Base-by-base conservation (phyloP, 2,113 vertebrate genomes). In the Phycodurus eques region DNA sequence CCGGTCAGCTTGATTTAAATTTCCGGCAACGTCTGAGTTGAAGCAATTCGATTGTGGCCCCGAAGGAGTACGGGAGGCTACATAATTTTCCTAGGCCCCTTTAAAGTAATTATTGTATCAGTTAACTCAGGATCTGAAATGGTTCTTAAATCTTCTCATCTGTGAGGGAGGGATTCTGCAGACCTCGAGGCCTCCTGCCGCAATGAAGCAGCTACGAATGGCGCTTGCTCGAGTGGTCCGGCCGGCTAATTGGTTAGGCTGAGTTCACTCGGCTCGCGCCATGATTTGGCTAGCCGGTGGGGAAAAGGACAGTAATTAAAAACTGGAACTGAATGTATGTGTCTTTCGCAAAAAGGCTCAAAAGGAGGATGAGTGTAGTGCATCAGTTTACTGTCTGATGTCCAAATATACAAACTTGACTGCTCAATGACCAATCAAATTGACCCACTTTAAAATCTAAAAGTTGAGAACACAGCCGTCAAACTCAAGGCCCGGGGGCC, bases 161-260 rank as follows among this genome's bases (percentile, higher is more conserved):
- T 80, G 81, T 12, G 67, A 85, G 83, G 81, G 75, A 84, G 80
- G 80, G 73, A 62, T 80, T 51, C 70, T 67, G 72, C 77, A 77
- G 80, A 88, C 88, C 88, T 87, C 1, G 42, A 78, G 84, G 84
- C 79, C 77, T 83, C 75, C 78, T 79, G 85, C 77, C 76, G 84
- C 87, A 81, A 42, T 31, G 77, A 79, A 79, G 80, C 84, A 77
- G 79, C 81, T 73, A 44, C 83, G 84, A 83, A 83, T 82, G 85
- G 85, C 84, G 81, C 87, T 85, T 83, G 82, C 82, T 86, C 20
- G 72, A 89, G 78, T 70, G 74, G 82, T 82, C 79, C 78, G 80
- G 83, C 87, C 77, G 35, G 73, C 75, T 91, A 89, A 91, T 89
- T 89, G 89, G 86, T 83, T 72, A 80, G 86, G 87, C 79, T 80